A percentile compares a stretch with the other conserved stretches of the same genome.
Evolutionary conservation across 2,888 invertebrate species (phyloP).

Genomic region (Panopea generosa): DNA sequence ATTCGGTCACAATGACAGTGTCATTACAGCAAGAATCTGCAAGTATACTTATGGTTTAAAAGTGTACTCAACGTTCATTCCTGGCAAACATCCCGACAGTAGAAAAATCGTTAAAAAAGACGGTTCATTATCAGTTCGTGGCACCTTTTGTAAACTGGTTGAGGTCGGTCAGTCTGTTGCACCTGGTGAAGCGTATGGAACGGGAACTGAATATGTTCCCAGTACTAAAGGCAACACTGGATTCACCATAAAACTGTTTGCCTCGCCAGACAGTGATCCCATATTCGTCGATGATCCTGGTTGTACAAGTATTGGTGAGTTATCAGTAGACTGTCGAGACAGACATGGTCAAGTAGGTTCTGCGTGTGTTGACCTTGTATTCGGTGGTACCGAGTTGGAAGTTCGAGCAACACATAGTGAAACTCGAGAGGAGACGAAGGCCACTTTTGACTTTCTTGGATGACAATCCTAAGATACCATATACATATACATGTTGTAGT

Average conservation of each 20-base stretch:
- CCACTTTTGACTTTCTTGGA: conserved; percentile 42
- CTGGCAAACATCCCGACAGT: conserved; percentile 13
- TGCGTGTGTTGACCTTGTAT: conserved; percentile 38
- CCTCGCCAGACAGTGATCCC: conserved; percentile 38
- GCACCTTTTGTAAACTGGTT: conserved; percentile 31
- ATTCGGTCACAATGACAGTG: conserved; percentile 39
- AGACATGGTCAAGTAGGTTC: conserved; percentile 26
- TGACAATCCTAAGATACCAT: too few species aligned
- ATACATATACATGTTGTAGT: too few species aligned
- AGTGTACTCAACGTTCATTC: neutral
- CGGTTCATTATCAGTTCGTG: neutral
- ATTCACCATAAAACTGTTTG: conserved; percentile 32
- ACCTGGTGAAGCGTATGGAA: neutral
- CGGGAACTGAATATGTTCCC: conserved; percentile 4
- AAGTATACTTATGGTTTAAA: conserved; percentile 48
- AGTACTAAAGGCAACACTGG: neutral
- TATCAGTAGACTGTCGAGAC: conserved; percentile 34
- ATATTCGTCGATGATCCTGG: conserved; percentile 36
- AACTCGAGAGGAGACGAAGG: conserved; percentile 32
- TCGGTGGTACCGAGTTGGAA: conserved; percentile 57
- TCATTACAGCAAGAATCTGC: conserved; percentile 36
- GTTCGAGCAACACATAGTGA: conserved; percentile 34
- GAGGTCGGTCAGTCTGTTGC: conserved; percentile 39
- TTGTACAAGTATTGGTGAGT: conserved; percentile 31
- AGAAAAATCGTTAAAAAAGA: neutral